Percentiles rank a stretch among this genome's conserved stretches.
phyloP scores from a whole-genome alignment of 1,140 invertebrate genomes.

The Zaprionus africanus region DNA sequence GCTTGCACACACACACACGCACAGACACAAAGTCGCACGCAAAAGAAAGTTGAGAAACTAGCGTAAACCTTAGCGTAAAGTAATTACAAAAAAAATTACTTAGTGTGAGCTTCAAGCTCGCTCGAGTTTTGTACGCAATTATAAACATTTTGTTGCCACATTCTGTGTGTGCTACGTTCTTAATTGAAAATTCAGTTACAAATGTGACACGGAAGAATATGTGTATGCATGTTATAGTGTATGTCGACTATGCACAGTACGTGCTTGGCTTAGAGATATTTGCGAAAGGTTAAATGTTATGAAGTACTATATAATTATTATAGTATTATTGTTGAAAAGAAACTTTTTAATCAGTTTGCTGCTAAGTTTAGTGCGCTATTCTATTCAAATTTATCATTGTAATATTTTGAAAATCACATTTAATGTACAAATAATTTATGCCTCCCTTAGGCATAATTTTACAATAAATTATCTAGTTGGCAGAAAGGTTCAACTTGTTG shows the following conservation, averaged over 20 bases:
- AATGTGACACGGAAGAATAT: not conserved
- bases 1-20: not conserved
- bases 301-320: not conserved
- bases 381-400: conserved; percentile 1
- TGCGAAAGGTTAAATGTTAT: not conserved
- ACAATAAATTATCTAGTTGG: not conserved
- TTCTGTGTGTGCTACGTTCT: not conserved
- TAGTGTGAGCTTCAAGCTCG: not conserved
- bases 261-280: not conserved
- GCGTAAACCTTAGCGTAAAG: conserved; percentile 44
- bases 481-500: not conserved
- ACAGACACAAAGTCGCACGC: conserved; percentile 14
- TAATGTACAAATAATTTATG: conserved; percentile 1
- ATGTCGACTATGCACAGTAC: not conserved
- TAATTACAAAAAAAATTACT: conserved; percentile 53
- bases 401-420: not conserved
- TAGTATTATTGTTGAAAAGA: not conserved
- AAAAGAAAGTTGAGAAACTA: conserved; percentile 42
- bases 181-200: conserved; percentile 5
- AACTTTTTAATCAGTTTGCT: not conserved
- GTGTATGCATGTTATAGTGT: not conserved
- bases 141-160: conserved; percentile 14
- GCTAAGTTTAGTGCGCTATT: not conserved
- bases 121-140: conserved; percentile 21
- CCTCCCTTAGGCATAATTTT: not conserved